Conservation (phyloP, 2,797 vertebrate genomes). For the Tragelaphus eurycerus region DNA sequence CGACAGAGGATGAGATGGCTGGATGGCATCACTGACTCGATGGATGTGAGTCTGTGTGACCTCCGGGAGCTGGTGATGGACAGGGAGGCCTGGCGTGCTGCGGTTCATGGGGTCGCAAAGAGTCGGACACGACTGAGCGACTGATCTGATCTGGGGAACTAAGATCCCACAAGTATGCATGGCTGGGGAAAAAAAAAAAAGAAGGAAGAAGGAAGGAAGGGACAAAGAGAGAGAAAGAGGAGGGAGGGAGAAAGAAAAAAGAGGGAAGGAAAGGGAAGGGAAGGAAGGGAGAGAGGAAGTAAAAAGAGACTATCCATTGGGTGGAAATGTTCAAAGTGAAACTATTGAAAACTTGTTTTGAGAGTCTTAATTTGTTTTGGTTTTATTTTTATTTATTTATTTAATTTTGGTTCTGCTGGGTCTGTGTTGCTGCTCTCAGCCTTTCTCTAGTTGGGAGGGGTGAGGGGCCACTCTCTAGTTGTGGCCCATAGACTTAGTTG, state of each 20-base stretch:
- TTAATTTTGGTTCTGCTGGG: neutral
- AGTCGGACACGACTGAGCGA: no score
- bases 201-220: neutral
- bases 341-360: neutral
- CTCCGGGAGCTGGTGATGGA: no score
- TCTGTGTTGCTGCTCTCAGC: neutral
- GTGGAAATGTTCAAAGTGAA: neutral
- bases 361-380: neutral
- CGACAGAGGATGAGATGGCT: no score
- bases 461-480: neutral
- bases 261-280: neutral
- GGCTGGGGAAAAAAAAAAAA: neutral
- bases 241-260: neutral
- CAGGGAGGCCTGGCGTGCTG: no score
- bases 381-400: neutral
- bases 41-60: no score
- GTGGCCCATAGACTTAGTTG: neutral
- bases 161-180: neutral
- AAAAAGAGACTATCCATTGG: neutral
- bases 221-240: neutral
- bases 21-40: no score
- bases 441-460: neutral
- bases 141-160: neutral
- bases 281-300: no score
- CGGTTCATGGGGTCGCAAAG: no score